Base-by-base conservation (phyloP, 2,888 invertebrate species). In the Pachliopta kotzebuea region DNA sequence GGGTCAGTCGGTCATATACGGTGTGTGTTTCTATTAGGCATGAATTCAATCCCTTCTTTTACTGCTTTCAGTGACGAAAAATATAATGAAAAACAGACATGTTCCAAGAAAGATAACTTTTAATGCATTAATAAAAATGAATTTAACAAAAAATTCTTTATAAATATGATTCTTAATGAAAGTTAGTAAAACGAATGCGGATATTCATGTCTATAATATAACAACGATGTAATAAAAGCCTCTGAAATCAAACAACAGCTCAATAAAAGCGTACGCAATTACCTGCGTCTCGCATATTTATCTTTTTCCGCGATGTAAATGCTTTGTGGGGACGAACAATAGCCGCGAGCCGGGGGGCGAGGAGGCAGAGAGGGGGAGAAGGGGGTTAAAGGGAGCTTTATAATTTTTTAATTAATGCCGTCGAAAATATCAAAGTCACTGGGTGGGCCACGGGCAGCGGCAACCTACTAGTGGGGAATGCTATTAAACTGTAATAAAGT, bases 381-480 rank as follows among this genome's bases (percentile, higher is more conserved):
- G 14, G 14, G 37, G 68, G 73, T 69, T 76, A 76, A 72, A 77
- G 76, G 81, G 87, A 87, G 90, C 90, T 89, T 88, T 89, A 90
- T 90, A 90, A 87, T 90, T 92, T 92, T 92, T 92, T 92, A 92
- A 92, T 92, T 91, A 92, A 91, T 89, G 74, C 84, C 79, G 82
- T 80, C 81, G 85, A 86, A 91, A 92, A 92, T 90, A 91, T 91
- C 90, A 90, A 91, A 92, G 91, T 92, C 91, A 91, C 85, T 81
- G 84, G 76, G 73, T 76, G 76, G 54, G 37, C 14, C 14, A 37
- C 37, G 11, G n/a, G 18, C 61, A 29, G 18, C 49, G 29, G 77
- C 77, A 74, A 75, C 79, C 78, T 75, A 77, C 81, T 88, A 87
- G 87, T 85, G 79, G 81, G 76, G 81, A 85, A 82, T 83, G 84